A percentile compares a stretch with the other conserved stretches of the same genome.
phyloP scores from a whole-genome alignment of 2,888 invertebrate species.

The Mythimna albipuncta region DNA sequence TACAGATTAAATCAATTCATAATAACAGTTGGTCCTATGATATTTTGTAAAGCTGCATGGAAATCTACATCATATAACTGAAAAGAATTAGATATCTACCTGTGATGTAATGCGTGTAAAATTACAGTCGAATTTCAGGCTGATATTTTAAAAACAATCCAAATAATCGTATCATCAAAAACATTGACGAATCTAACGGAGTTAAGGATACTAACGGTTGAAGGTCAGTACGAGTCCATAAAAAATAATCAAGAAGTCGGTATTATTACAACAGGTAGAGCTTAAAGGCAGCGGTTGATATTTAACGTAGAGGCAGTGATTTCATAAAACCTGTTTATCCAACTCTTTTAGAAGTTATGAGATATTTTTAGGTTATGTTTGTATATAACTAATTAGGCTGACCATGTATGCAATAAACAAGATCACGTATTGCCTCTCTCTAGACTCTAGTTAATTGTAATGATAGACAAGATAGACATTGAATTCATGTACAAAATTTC shows the following conservation, averaged over 20 bases:
- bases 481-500: slow-evolving; percentile 75
- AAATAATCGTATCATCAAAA: neutral
- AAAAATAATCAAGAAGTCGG: slow-evolving; percentile 39
- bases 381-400: slow-evolving; percentile 14
- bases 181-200: slow-evolving; percentile 4
- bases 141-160: neutral
- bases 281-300: slow-evolving; percentile 76
- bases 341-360: slow-evolving; percentile 59
- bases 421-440: slow-evolving; percentile 41
- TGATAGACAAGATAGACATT: slow-evolving; percentile 58
- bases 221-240: slow-evolving; percentile 32
- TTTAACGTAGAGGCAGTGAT: slow-evolving; percentile 69
- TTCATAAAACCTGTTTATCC: slow-evolving; percentile 71
- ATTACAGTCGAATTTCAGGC: neutral
- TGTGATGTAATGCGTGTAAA: too few relatives aligned
- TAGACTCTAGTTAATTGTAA: slow-evolving; percentile 36
- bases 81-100: neutral
- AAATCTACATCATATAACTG: neutral
- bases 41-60: neutral
- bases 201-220: slow-evolving; percentile 24
- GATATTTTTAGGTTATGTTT: slow-evolving; percentile 49
- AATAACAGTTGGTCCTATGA: slow-evolving; percentile 6
- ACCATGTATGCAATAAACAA: slow-evolving; percentile 36
- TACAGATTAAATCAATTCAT: slow-evolving; percentile 36
- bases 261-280: slow-evolving; percentile 46